phyloP scores from a whole-genome alignment of 1,140 invertebrate species.

The Cotesia typhae region DNA sequence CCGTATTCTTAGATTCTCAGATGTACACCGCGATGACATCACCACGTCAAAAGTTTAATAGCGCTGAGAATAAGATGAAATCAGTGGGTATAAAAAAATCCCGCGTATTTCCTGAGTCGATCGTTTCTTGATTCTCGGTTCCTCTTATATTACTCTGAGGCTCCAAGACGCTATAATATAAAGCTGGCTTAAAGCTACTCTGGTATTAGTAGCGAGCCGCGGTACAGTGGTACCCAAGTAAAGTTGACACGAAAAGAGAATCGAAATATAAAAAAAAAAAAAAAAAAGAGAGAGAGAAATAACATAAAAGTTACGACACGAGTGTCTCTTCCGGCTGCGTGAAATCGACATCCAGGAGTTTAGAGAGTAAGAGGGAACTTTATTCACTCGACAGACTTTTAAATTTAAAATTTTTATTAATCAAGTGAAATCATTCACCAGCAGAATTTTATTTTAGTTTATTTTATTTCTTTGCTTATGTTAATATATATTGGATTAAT shows the following conservation, averaged over 20 bases:
- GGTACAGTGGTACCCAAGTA: neutral
- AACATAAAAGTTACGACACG: conserved; percentile 6
- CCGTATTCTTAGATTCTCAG: too few relatives aligned
- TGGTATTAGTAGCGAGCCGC: too few relatives aligned
- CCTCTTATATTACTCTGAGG: too few relatives aligned
- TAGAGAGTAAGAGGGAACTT: neutral
- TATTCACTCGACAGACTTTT: neutral
- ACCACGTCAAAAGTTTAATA: neutral
- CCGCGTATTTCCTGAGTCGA: conserved; percentile 15
- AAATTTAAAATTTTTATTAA: too few relatives aligned
- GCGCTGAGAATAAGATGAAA: neutral
- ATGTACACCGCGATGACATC: neutral
- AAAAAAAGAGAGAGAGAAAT: neutral
- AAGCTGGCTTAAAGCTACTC: neutral
- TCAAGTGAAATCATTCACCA: neutral
- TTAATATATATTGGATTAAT: too few relatives aligned
- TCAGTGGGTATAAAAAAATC: neutral
- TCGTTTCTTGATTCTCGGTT: conserved; percentile 1
- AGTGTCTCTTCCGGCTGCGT: conserved; percentile 19
- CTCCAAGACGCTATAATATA: neutral
- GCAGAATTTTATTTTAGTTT: neutral
- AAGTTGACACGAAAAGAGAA: too few relatives aligned
- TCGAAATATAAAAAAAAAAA: neutral
- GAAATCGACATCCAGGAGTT: conserved; percentile 7
- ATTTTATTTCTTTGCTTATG: neutral